phyloP scores from a whole-genome alignment of 2,113 vertebrate species.

The Rhagologus leucostigma region DNA sequence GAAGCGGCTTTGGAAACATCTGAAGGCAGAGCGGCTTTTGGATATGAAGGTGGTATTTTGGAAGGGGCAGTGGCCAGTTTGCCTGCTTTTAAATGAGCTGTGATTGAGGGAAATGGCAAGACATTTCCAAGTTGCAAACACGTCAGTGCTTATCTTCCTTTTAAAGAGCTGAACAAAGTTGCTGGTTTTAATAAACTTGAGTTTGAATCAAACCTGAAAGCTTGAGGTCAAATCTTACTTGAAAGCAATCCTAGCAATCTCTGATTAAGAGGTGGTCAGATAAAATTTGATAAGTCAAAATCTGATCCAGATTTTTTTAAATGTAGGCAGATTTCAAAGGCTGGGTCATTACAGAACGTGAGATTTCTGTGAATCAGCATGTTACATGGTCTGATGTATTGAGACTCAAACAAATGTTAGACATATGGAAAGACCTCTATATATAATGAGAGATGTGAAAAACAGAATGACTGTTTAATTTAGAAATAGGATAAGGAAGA shows the following conservation, averaged over 20 bases:
- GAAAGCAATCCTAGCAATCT: neutral
- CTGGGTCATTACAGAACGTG: constrained; percentile 47
- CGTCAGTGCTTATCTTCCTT: neutral
- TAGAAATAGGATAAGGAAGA: constrained; percentile 41
- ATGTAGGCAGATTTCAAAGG: constrained; percentile 35
- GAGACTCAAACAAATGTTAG: constrained; percentile 58
- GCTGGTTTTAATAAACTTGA: neutral
- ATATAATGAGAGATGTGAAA: constrained; percentile 58
- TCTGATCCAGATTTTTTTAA: constrained; percentile 18
- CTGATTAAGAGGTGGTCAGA: constrained; percentile 12
- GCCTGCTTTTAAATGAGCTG: neutral
- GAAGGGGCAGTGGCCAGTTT: neutral
- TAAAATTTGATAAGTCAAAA: constrained; percentile 43
- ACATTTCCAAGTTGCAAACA: neutral
- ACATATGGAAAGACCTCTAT: constrained; percentile 60
- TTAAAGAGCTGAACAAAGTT: neutral
- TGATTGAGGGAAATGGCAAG: neutral
- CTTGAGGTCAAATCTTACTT: neutral
- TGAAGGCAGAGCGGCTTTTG: neutral
- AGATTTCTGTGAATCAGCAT: constrained; percentile 64
- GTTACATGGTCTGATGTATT: constrained; percentile 49
- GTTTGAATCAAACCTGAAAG: neutral
- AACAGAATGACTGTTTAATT: constrained; percentile 54
- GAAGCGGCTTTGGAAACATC: neutral
- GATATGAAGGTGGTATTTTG: neutral